Evolutionary conservation across 2,113 vertebrate species (phyloP).

Genomic region (Collichthys lucidus): DNA sequence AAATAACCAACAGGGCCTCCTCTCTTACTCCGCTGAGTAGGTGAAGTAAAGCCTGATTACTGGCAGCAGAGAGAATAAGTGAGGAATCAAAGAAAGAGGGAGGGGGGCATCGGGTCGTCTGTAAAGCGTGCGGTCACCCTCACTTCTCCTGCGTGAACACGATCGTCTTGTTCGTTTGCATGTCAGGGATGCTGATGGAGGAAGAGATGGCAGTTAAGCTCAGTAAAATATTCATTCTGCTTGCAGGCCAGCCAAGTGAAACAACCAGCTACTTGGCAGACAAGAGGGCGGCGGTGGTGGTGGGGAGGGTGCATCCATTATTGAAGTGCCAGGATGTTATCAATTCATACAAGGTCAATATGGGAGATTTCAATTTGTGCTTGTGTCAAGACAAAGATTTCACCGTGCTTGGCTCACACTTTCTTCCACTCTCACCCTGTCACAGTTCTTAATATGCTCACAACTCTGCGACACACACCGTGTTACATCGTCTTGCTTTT

Average conservation of each 20-base stretch:
- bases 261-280: constrained; percentile 73
- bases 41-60: constrained; percentile 2
- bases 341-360: constrained; percentile 78
- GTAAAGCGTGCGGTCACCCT: constrained; percentile 45
- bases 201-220: constrained; percentile 73
- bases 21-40: neutral
- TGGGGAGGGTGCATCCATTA: constrained; percentile 66
- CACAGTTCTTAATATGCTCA: constrained; percentile 18
- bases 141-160: constrained; percentile 48
- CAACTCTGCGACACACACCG: neutral
- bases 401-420: constrained; percentile 36
- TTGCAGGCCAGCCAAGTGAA: constrained; percentile 75
- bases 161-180: constrained; percentile 74
- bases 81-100: constrained; percentile 12
- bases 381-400: constrained; percentile 65
- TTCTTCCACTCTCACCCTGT: neutral
- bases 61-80: constrained; percentile 19
- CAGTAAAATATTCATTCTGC: constrained; percentile 82
- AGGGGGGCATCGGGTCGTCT: constrained; percentile 24
- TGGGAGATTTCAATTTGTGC: constrained; percentile 69
- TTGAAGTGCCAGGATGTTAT: constrained; percentile 77
- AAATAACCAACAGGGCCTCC: neutral
- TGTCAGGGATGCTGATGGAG: constrained; percentile 76
- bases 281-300: constrained; percentile 6
- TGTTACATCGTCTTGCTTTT: constrained; percentile 50